phyloP scores from a whole-genome alignment of 2,797 vertebrate species.

The Odontamblyopus rebecca region DNA sequence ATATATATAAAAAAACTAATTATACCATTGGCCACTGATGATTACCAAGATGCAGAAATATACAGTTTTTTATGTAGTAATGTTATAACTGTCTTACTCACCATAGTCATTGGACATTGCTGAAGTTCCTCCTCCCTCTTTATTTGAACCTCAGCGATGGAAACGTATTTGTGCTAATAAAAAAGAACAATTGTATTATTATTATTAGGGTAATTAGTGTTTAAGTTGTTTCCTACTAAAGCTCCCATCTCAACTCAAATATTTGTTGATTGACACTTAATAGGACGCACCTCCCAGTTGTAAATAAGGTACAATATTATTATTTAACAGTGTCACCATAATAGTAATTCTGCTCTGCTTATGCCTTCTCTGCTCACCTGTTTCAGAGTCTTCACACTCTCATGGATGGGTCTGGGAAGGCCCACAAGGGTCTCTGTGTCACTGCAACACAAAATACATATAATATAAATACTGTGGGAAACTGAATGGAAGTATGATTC shows the following conservation, averaged over 20 bases:
- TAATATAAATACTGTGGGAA: not conserved
- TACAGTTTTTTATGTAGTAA: too few species aligned
- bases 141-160: conserved; percentile 92
- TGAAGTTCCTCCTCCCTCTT: conserved; percentile 91
- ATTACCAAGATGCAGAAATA: too few species aligned
- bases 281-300: too few species aligned
- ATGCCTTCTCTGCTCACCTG: conserved; percentile 77
- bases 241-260: too few species aligned
- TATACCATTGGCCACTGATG: too few species aligned
- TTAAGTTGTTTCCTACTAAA: too few species aligned
- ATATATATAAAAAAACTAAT: too few species aligned
- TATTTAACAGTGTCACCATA: not conserved
- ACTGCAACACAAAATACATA: conserved; percentile 65
- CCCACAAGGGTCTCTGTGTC: conserved; percentile 95
- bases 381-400: conserved; percentile 96
- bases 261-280: too few species aligned
- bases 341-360: not conserved
- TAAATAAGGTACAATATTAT: not conserved
- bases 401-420: conserved; percentile 92
- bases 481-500: not conserved
- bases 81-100: conserved; percentile 37
- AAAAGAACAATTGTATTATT: not conserved
- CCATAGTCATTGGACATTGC: conserved; percentile 93
- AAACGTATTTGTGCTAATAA: conserved; percentile 93
- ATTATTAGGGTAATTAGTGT: not conserved